Evolutionary conservation across 2,797 vertebrate species (phyloP).

Genomic region (Cynodonichthys magdalenae): DNA sequence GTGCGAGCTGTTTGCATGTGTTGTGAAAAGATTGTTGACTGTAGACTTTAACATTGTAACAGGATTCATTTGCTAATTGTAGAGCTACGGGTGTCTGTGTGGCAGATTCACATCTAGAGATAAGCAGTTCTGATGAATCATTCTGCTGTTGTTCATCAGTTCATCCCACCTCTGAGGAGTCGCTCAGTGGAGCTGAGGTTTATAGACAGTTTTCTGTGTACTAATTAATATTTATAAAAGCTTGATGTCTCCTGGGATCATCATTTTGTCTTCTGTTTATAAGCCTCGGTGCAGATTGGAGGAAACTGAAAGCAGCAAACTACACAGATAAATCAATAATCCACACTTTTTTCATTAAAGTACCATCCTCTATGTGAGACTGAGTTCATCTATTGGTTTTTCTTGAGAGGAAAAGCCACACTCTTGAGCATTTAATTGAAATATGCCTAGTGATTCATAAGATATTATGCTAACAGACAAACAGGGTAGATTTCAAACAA

Average conservation of each 20-base stretch:
- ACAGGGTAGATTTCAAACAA: no score
- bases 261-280: not conserved
- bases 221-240: not conserved
- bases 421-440: not conserved
- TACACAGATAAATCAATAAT: not conserved
- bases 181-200: not conserved
- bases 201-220: not conserved
- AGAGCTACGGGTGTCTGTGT: not conserved
- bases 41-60: not conserved
- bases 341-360: not conserved
- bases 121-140: not conserved
- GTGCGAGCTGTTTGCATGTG: not conserved
- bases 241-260: not conserved
- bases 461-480: no score
- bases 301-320: not conserved
- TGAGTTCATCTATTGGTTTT: not conserved
- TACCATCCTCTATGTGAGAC: no score
- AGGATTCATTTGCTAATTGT: not conserved
- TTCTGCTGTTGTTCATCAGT: not conserved
- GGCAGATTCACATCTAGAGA: not conserved
- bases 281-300: not conserved
- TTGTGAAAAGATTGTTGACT: not conserved
- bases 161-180: conserved; percentile 1
- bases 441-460: no score
- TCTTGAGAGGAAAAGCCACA: not conserved